Evolutionary conservation across 2,113 vertebrate genomes (phyloP).

Genomic region (Capreolus pygargus): DNA sequence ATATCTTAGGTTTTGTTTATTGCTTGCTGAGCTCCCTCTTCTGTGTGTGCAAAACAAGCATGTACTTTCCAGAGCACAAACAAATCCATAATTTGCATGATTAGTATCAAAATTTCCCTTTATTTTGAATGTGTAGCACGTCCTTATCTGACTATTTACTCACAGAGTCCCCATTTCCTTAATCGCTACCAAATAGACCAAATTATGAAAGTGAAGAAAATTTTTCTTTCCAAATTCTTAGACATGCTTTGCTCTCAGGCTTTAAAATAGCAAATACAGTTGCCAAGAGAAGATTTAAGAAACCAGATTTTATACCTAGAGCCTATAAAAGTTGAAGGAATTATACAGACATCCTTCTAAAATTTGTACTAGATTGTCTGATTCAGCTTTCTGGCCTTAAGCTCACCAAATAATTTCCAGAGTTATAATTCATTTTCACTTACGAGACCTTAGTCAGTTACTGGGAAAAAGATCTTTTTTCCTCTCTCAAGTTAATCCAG

Average conservation of each 20-base stretch:
- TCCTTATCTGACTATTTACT: slow-evolving; percentile 7
- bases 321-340: slow-evolving; percentile 18
- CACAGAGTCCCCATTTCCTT: background rate
- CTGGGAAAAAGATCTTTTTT: background rate
- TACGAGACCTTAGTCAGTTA: slow-evolving; percentile 18
- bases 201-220: background rate
- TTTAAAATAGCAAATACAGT: slow-evolving; percentile 9
- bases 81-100: background rate
- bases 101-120: background rate
- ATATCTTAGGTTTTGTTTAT: background rate
- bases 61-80: background rate
- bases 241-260: background rate
- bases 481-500: slow-evolving; percentile 41
- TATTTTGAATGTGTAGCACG: background rate
- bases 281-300: slow-evolving; percentile 50
- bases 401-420: slow-evolving; percentile 36
- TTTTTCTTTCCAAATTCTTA: slow-evolving; percentile 26
- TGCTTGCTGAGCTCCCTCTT: background rate
- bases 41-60: background rate
- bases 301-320: slow-evolving; percentile 6
- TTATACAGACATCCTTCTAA: slow-evolving; percentile 11
- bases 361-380: slow-evolving; percentile 45
- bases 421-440: slow-evolving; percentile 33
- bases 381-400: slow-evolving; percentile 33
- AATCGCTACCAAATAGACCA: background rate